phyloP scores from a whole-genome alignment of 2,888 invertebrate genomes.

The Xestia ashworthii region DNA sequence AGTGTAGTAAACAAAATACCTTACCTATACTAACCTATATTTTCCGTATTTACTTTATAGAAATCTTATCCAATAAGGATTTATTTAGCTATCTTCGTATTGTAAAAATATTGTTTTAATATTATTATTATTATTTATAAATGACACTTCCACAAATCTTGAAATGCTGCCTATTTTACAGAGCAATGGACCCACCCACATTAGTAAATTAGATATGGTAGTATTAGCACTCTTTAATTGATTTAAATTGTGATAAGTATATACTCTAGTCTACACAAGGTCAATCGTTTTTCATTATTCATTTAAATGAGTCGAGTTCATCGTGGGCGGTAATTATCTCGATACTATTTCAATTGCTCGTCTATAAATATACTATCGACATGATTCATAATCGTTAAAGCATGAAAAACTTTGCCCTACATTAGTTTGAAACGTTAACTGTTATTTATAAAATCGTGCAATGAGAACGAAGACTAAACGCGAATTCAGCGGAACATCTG shows the following conservation, averaged over 20 bases:
- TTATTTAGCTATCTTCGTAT: neutral
- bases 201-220: constrained; percentile 4
- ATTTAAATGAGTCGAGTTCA: constrained; percentile 64
- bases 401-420: constrained; percentile 36
- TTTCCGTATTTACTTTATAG: no score
- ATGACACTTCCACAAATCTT: neutral
- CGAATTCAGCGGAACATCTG: constrained; percentile 31
- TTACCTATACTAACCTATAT: no score
- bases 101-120: neutral
- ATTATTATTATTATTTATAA: neutral
- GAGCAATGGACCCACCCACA: neutral
- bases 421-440: constrained; percentile 33
- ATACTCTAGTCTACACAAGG: constrained; percentile 34
- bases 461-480: constrained; percentile 35
- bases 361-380: constrained; percentile 42
- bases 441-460: constrained; percentile 38
- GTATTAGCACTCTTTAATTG: constrained; percentile 36
- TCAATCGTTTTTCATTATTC: constrained; percentile 57
- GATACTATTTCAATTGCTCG: constrained; percentile 56
- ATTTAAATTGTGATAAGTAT: constrained; percentile 43
- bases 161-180: neutral
- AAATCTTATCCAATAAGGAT: no score
- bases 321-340: constrained; percentile 72
- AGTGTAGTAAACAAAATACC: no score
- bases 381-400: constrained; percentile 51